Percentiles rank a stretch among this genome's conserved stretches.
Evolutionary conservation across 64 coral and sea anemone species (phyloP).

Genomic region (Trachythela sp.): DNA sequence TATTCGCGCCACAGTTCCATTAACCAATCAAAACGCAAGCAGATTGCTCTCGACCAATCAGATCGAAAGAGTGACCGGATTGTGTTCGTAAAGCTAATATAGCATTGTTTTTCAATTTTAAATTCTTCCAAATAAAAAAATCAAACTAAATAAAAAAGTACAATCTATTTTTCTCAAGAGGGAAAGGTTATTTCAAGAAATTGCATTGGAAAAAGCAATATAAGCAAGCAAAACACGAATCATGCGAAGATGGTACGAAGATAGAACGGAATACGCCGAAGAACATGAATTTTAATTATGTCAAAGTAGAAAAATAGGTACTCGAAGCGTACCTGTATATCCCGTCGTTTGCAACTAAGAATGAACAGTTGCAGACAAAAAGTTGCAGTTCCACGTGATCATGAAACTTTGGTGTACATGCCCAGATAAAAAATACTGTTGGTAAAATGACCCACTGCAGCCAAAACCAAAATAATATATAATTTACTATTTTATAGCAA

Average conservation of each 20-base stretch:
- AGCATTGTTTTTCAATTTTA: background rate
- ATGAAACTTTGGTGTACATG: too few relatives aligned
- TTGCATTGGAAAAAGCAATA: background rate
- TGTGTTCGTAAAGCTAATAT: background rate
- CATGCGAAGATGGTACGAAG: background rate
- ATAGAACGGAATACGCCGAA: background rate
- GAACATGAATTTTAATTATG: too few relatives aligned
- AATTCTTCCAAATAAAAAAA: background rate
- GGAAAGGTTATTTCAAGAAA: background rate
- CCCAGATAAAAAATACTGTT: too few relatives aligned
- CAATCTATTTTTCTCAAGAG: background rate
- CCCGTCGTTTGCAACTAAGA: too few relatives aligned
- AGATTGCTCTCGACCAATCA: background rate
- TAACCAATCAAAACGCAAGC: background rate
- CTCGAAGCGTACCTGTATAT: too few relatives aligned
- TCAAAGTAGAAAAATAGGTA: too few relatives aligned
- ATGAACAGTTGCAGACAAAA: too few relatives aligned
- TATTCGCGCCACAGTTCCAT: background rate
- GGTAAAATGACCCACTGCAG: too few relatives aligned
- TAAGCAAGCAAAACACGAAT: background rate
- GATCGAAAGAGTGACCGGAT: background rate
- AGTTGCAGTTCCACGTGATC: too few relatives aligned
- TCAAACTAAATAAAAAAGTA: background rate
- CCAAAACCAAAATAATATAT: background rate
- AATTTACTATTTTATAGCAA: background rate